Evolutionary conservation across 2,888 invertebrate species (phyloP).

Genomic region (Anticlea derivata): DNA sequence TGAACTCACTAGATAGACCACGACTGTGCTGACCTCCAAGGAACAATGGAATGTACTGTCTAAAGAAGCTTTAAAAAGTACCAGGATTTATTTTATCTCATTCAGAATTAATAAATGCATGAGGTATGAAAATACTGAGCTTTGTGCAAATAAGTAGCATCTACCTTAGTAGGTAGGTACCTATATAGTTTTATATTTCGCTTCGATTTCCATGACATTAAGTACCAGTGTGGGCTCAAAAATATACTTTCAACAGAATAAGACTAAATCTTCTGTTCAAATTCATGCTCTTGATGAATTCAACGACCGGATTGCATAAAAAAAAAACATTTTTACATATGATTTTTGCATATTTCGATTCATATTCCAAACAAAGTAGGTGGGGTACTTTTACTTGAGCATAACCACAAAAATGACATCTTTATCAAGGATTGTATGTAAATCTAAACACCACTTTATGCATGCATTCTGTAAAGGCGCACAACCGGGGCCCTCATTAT

Average conservation of each 20-base stretch:
- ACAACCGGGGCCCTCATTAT: slow-evolving; percentile 39
- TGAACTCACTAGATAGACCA: slow-evolving; percentile 61
- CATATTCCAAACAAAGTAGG: slow-evolving; percentile 12
- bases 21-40: slow-evolving; percentile 32
- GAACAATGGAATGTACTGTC: slow-evolving; percentile 39
- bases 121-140: neutral
- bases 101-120: slow-evolving; percentile 11
- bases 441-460: slow-evolving; percentile 30
- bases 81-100: slow-evolving; percentile 10
- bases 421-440: slow-evolving; percentile 37
- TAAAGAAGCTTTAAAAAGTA: slow-evolving; percentile 17
- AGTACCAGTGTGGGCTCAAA: no score
- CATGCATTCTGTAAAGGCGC: slow-evolving; percentile 31
- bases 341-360: neutral
- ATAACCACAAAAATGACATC: slow-evolving; percentile 32
- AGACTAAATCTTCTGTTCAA: neutral
- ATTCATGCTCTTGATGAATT: neutral
- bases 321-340: neutral
- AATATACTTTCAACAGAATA: neutral
- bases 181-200: no score
- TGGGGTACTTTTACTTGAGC: slow-evolving; percentile 7
- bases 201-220: no score
- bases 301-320: neutral
- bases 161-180: no score
- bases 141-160: no score